Conservation (phyloP, 2,113 vertebrate genomes). For the Alosa alosa region DNA sequence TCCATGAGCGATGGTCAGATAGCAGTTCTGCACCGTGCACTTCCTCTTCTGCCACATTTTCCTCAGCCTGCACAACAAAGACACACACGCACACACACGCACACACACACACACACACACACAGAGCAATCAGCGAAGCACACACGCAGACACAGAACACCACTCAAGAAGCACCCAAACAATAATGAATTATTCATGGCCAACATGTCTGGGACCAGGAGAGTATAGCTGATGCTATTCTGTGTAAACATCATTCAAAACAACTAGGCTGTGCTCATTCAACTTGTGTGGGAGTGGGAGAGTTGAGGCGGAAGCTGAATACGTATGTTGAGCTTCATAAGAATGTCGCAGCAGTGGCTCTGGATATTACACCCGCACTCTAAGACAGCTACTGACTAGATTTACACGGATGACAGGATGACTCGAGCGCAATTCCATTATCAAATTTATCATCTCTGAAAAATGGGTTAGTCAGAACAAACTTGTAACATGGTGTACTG, state of each 20-base stretch:
- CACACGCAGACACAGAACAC: neutral
- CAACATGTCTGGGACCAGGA: neutral
- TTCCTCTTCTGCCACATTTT: constrained; percentile 77
- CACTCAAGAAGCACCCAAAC: neutral
- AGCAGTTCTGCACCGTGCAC: constrained; percentile 70
- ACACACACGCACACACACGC: neutral
- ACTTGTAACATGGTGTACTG: neutral
- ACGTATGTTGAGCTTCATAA: neutral
- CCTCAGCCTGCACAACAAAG: constrained; percentile 59
- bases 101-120: neutral
- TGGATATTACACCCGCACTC: neutral
- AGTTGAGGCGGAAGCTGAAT: neutral
- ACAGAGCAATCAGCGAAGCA: neutral
- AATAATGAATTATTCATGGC: neutral
- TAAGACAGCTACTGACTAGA: neutral
- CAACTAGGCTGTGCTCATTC: neutral
- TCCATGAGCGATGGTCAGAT: constrained; percentile 72
- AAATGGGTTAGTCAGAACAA: neutral
- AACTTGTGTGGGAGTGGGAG: neutral
- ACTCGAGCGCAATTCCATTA: neutral
- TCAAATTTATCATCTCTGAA: neutral
- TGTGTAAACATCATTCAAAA: neutral
- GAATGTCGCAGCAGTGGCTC: neutral
- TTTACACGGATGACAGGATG: neutral
- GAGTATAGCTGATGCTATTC: neutral